Evolutionary conservation across 2,888 invertebrate genomes (phyloP).

Genomic region (Drosophila vallismaia): DNA sequence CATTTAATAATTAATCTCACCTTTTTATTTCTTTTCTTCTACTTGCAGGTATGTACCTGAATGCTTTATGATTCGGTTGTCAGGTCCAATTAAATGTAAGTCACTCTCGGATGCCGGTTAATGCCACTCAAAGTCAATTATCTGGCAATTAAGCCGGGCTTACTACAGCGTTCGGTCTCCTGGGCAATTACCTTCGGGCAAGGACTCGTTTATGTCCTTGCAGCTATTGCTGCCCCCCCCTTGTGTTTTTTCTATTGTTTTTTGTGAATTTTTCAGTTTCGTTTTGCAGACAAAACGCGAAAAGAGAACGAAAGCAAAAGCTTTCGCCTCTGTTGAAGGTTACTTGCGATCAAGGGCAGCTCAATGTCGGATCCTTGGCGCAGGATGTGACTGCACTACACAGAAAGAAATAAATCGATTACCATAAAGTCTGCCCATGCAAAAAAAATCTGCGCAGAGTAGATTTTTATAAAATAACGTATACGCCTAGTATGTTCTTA

Average conservation of each 20-base stretch:
- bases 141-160: conserved; percentile 38
- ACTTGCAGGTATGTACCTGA: conserved; percentile 50
- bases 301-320: conserved; percentile 3
- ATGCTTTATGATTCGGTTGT: conserved; percentile 10
- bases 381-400: conserved; percentile 22
- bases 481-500: not conserved
- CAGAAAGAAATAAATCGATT: not conserved
- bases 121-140: conserved; percentile 52
- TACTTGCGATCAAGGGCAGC: conserved; percentile 72
- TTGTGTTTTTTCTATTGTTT: not conserved
- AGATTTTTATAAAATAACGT: not conserved
- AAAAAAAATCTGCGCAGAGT: too few relatives aligned
- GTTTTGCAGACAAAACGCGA: not conserved
- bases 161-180: not conserved
- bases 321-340: conserved; percentile 55
- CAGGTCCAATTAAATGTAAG: conserved; percentile 44
- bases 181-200: conserved; percentile 21
- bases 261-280: conserved; percentile 13
- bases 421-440: too few relatives aligned
- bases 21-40: not conserved
- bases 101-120: conserved; percentile 27
- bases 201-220: conserved; percentile 35
- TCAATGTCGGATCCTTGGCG: conserved; percentile 62
- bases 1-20: conserved; percentile 24
- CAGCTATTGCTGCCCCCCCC: not conserved